Conservation (phyloP, 2,113 vertebrate genomes). For the Cacatua alba region DNA sequence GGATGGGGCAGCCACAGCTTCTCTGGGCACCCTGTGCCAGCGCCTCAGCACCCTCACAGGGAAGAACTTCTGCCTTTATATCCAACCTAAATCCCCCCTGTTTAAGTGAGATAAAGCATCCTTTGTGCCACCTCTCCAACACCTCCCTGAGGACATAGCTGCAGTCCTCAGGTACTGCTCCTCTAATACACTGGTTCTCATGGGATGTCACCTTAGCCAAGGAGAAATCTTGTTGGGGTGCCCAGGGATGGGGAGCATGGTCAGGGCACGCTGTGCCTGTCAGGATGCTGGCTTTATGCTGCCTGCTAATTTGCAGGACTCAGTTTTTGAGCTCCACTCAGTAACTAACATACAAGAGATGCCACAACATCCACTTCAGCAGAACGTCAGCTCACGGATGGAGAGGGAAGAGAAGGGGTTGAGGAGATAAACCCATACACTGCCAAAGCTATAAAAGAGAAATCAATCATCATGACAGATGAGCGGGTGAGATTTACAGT, state of each 20-base stretch:
- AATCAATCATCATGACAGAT: conserved; percentile 64
- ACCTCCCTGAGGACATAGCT: not conserved
- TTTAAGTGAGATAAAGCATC: not conserved
- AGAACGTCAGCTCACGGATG: conserved; percentile 50
- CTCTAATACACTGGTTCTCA: not conserved
- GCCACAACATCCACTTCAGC: conserved; percentile 39
- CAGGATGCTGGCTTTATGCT: not conserved
- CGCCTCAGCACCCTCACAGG: not conserved
- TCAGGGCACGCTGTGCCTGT: not conserved
- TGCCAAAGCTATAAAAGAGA: conserved; percentile 63
- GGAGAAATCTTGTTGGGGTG: not conserved
- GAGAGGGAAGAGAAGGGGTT: conserved; percentile 22
- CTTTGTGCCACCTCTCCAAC: not conserved
- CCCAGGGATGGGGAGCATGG: not conserved
- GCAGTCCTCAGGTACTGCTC: not conserved
- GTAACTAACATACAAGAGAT: not conserved
- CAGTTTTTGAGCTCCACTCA: not conserved
- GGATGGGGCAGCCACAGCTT: not conserved
- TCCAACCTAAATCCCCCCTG: not conserved
- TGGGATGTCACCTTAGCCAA: not conserved
- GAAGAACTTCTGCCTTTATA: not conserved
- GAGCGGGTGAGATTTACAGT: conserved; percentile 54
- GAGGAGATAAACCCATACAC: conserved; percentile 67
- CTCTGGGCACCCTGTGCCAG: not conserved
- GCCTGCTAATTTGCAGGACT: not conserved